These are phyloP conservation scores for Ichneumoninae sp. DNA, from an alignment of 2,888 invertebrate genomes.

Conservation along the genomic window DNA sequence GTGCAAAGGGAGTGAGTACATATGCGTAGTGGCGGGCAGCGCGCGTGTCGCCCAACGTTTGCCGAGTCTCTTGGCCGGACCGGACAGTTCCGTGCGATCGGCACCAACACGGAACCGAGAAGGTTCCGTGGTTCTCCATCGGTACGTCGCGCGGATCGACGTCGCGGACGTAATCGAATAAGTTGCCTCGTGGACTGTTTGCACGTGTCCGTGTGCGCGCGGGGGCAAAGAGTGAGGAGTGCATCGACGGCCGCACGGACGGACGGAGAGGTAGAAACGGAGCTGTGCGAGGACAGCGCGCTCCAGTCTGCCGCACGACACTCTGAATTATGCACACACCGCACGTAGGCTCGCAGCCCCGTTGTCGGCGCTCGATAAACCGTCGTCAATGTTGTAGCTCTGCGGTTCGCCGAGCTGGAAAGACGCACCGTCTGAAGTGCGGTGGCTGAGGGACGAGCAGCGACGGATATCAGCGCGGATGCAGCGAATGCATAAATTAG, in stretches of 20 bases:
- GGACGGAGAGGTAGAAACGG: not conserved
- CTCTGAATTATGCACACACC: conserved; percentile 41
- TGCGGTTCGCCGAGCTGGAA: not conserved
- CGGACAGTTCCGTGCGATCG: not conserved
- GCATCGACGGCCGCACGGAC: not conserved
- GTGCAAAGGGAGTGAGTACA: not conserved
- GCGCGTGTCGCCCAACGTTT: not conserved
- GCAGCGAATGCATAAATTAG: not conserved
- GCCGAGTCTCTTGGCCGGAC: not conserved
- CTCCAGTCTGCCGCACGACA: not conserved
- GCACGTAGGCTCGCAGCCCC: conserved; percentile 5
- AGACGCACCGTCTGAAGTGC: not conserved
- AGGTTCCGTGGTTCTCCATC: not conserved
- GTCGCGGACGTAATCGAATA: conserved; percentile 36
- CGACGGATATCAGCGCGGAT: not conserved
- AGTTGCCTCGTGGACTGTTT: conserved; percentile 25
- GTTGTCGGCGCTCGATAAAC: conserved; percentile 43
- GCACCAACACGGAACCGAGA: not conserved
- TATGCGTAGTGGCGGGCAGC: not conserved
- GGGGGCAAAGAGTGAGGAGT: not conserved
- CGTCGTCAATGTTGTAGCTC: conserved; percentile 39
- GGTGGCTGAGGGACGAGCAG: not conserved
- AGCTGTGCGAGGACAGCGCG: not conserved
- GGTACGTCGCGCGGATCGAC: not conserved
- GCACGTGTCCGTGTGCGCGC: not conserved